Conservation (phyloP, 2,888 invertebrate genomes). For the Desoria tigrina region DNA sequence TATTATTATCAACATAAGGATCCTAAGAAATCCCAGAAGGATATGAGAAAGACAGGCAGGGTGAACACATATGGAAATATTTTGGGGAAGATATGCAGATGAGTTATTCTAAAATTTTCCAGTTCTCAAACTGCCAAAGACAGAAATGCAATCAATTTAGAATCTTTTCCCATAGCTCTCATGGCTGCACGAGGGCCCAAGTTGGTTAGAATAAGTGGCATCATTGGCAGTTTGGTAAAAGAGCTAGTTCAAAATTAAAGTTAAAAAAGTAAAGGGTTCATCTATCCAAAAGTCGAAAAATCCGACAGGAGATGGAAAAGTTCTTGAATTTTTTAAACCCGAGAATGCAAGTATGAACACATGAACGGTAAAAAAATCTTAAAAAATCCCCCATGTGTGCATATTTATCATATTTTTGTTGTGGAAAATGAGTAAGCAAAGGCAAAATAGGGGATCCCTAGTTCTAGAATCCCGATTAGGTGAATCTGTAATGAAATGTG, state of each 20-base stretch:
- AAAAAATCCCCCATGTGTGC: slow-evolving; percentile 39
- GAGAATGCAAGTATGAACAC: slow-evolving; percentile 6
- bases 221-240: too few relatives aligned
- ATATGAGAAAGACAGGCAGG: too few relatives aligned
- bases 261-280: slow-evolving; percentile 12
- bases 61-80: slow-evolving; percentile 12
- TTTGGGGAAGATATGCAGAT: slow-evolving; percentile 13
- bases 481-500: slow-evolving; percentile 7
- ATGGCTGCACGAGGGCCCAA: not conserved
- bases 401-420: slow-evolving; percentile 47
- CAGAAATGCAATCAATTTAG: slow-evolving; percentile 36
- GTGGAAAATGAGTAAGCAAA: slow-evolving; percentile 35
- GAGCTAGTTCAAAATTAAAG: too few relatives aligned
- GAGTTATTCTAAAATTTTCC: slow-evolving; percentile 18
- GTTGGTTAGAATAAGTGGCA: not conserved
- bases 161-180: slow-evolving; percentile 19
- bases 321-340: slow-evolving; percentile 19
- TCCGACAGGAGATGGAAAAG: slow-evolving; percentile 2
- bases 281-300: not conserved
- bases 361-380: slow-evolving; percentile 26
- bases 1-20: too few relatives aligned
- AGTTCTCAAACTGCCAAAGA: slow-evolving; percentile 24
- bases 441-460: slow-evolving; percentile 15
- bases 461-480: not conserved
- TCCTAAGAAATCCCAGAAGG: too few relatives aligned